phyloP scores from a whole-genome alignment of 2,888 invertebrate species.

The Acleris holmiana region DNA sequence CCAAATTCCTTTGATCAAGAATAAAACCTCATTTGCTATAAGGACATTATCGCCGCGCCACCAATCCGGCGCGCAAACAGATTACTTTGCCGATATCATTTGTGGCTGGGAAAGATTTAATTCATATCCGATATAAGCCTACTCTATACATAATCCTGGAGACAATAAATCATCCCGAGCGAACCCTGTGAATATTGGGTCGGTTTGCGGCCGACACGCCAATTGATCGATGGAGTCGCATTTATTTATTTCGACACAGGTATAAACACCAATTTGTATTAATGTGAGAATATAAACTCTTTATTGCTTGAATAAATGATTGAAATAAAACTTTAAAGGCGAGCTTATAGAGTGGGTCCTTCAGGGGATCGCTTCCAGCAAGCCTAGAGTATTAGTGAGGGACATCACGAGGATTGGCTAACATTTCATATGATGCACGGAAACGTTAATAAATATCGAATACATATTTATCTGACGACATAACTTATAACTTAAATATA shows the following conservation, averaged over 20 bases:
- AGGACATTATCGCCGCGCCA: slow-evolving; percentile 13
- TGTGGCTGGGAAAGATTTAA: slow-evolving; percentile 36
- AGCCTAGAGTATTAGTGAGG: no score
- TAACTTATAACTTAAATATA: no score
- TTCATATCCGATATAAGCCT: slow-evolving; percentile 38
- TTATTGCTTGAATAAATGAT: neutral
- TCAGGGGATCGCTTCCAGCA: no score
- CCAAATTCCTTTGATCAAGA: slow-evolving; percentile 8
- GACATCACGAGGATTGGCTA: no score
- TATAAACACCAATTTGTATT: slow-evolving; percentile 20
- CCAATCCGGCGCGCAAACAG: slow-evolving; percentile 24
- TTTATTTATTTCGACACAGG: slow-evolving; percentile 41
- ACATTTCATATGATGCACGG: no score
- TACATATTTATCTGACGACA: no score
- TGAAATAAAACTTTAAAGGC: neutral
- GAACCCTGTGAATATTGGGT: slow-evolving; percentile 46
- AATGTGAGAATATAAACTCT: neutral
- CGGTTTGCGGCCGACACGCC: slow-evolving; percentile 41
- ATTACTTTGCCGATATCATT: slow-evolving; percentile 31
- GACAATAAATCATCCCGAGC: slow-evolving; percentile 49
- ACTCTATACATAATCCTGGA: slow-evolving; percentile 41
- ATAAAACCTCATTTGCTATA: slow-evolving; percentile 4
- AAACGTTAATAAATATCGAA: no score
- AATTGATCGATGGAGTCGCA: slow-evolving; percentile 44
- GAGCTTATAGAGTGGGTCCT: no score